Evolutionary conservation across 2,113 vertebrate genomes (phyloP).

Genomic region (Macrotus californicus): DNA sequence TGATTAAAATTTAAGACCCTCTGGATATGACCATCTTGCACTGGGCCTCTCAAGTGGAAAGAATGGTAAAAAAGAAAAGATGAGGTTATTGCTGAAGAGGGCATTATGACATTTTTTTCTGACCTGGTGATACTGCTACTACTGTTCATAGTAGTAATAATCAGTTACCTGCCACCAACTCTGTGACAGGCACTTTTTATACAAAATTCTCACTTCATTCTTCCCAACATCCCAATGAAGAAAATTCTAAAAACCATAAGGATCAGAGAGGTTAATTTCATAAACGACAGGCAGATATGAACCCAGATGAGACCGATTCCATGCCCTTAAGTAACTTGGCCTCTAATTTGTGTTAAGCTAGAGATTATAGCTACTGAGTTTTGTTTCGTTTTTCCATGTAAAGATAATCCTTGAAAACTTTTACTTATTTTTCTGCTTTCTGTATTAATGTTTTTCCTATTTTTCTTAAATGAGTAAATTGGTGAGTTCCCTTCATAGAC

Average conservation of each 20-base stretch:
- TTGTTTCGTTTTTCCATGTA: background rate
- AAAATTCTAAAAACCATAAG: background rate
- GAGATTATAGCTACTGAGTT: background rate
- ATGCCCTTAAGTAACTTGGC: background rate
- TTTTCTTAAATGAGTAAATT: background rate
- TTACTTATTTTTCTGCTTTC: background rate
- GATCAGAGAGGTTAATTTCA: background rate
- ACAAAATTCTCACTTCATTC: background rate
- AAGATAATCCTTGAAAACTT: background rate
- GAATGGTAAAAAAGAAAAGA: conserved; percentile 16
- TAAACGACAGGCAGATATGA: background rate
- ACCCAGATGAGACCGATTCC: background rate
- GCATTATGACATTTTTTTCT: conserved; percentile 36
- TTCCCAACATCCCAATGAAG: background rate
- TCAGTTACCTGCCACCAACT: background rate
- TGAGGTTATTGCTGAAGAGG: conserved; percentile 28
- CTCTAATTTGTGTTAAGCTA: background rate
- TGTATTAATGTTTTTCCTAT: background rate
- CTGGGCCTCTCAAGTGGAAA: conserved; percentile 30
- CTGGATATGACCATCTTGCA: conserved; percentile 54
- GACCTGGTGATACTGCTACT: conserved; percentile 45
- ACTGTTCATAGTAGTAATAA: background rate
- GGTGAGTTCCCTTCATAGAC: background rate
- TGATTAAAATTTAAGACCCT: conserved; percentile 72
- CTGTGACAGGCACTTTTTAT: background rate